Base-by-base conservation (phyloP, 2,888 invertebrate species). In the Gonocerus acuteangulatus region DNA sequence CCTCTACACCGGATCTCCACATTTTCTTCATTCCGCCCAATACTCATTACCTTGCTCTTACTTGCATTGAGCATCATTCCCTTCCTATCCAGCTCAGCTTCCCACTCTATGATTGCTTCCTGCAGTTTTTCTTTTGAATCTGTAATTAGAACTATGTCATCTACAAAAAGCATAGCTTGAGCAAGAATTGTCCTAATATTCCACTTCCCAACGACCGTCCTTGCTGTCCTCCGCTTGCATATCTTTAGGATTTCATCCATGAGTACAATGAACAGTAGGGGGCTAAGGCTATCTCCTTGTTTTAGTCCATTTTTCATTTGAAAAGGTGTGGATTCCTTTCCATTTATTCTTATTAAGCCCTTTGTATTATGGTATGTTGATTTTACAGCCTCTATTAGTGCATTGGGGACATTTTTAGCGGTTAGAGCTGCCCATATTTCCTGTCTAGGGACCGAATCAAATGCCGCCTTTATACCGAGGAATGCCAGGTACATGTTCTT, bases 81-180 rank as follows among this genome's bases (percentile, higher is more conserved):
- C 15, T 45, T 45, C 22, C 57, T 45, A 11, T 22, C 23, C 4
- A 57, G n/a, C 23, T 57, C 45, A 13, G 39, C 15, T 18, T 57
- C 39, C 57, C 44, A 44, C 45, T 16, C 45, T 7, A 45, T 23
- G n/a, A 45, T 23, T 22, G 45, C 45, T 6, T 27, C n/a, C 45
- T 57, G 57, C 4, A 57, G 57, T n/a, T 23, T 27, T 47, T 45
- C 47, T 4, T 54, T 21, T 1, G 54, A 18, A 2, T 57, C 57
- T 7, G 45, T 45, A 13, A 57, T 47, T 13, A 45, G 23, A 7
- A 57, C 57, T n/a, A 57, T 45, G 16, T 57, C 57, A 27, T 57
- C 57, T 22, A 27, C 23, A 27, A 45, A 57, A n/a, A 54, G 16
- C 15, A 54, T 4, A 2, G 54, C 34, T 22, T 54, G 54, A 3